phyloP scores from a whole-genome alignment of 2,888 invertebrate species.

The Selenia dentaria region DNA sequence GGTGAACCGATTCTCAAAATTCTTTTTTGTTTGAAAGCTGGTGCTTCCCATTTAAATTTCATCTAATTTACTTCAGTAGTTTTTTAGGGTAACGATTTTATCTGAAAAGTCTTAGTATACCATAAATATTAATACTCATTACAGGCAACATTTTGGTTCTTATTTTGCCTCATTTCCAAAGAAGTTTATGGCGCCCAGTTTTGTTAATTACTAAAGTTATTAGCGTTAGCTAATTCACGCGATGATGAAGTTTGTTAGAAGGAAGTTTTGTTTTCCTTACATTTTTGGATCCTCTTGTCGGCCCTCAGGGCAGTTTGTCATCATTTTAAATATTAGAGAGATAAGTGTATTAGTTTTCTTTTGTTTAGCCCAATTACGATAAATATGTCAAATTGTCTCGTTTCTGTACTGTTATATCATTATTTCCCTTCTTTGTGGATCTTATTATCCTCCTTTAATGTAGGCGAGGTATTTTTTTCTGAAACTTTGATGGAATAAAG shows the following conservation, averaged over 20 bases:
- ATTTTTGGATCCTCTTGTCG: conserved; percentile 20
- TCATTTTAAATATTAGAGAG: conserved; percentile 17
- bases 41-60: too few relatives aligned
- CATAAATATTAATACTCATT: too few relatives aligned
- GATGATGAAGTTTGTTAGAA: conserved; percentile 21
- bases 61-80: too few relatives aligned
- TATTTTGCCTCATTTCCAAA: conserved; percentile 10
- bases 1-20: too few relatives aligned
- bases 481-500: too few relatives aligned
- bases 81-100: too few relatives aligned
- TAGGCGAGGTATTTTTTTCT: too few relatives aligned
- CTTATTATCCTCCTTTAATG: too few relatives aligned
- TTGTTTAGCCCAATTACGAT: conserved; percentile 18
- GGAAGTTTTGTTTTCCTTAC: conserved; percentile 21
- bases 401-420: not conserved
- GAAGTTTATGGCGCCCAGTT: conserved; percentile 9
- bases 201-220: conserved; percentile 29
- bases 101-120: too few relatives aligned
- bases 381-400: conserved; percentile 8
- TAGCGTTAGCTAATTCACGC: conserved; percentile 21
- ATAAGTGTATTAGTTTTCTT: conserved; percentile 13
- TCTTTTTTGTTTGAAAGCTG: too few relatives aligned
- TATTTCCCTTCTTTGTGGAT: too few relatives aligned
- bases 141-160: too few relatives aligned
- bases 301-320: conserved; percentile 19